Percentiles rank a stretch among this genome's conserved stretches.
phyloP scores from a whole-genome alignment of 2,888 invertebrate species.

The Mimumesa dahlbomi region DNA sequence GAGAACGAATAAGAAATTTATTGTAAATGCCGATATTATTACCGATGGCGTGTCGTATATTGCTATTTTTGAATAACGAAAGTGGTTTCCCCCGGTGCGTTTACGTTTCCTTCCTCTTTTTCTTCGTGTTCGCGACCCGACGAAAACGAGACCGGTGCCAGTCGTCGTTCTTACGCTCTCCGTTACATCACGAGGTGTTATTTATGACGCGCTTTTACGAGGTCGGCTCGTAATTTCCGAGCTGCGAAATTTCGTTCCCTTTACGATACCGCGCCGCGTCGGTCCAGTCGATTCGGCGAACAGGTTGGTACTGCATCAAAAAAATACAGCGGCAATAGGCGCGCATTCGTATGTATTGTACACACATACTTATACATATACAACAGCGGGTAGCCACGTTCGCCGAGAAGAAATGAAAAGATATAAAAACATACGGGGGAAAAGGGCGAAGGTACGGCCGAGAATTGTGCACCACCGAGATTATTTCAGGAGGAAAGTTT shows the following conservation, averaged over 20 bases:
- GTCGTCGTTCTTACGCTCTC: neutral
- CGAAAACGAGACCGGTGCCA: neutral
- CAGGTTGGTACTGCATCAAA: slow-evolving; percentile 5
- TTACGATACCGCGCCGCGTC: slow-evolving; percentile 14
- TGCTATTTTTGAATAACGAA: too few relatives aligned
- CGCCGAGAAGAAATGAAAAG: slow-evolving; percentile 2
- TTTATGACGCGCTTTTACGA: slow-evolving; percentile 51
- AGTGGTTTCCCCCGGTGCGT: too few relatives aligned
- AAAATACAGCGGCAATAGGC: neutral
- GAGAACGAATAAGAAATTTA: too few relatives aligned
- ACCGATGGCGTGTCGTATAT: too few relatives aligned
- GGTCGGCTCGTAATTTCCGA: slow-evolving; percentile 39
- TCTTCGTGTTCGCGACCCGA: neutral
- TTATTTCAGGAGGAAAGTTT: slow-evolving; percentile 47
- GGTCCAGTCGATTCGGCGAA: slow-evolving; percentile 8
- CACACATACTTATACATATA: neutral
- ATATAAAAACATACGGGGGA: neutral
- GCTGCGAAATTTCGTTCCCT: slow-evolving; percentile 51
- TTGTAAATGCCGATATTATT: too few relatives aligned
- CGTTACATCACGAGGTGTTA: slow-evolving; percentile 37
- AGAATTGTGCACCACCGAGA: slow-evolving; percentile 17
- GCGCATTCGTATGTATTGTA: neutral
- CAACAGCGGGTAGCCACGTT: neutral
- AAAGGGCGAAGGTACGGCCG: slow-evolving; percentile 14
- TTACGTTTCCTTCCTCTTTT: too few relatives aligned